Evolutionary conservation across 1,140 invertebrate genomes (phyloP), one percentile per base, ranked within the genome.

Genomic region (Teleopsis dalmanni): DNA sequence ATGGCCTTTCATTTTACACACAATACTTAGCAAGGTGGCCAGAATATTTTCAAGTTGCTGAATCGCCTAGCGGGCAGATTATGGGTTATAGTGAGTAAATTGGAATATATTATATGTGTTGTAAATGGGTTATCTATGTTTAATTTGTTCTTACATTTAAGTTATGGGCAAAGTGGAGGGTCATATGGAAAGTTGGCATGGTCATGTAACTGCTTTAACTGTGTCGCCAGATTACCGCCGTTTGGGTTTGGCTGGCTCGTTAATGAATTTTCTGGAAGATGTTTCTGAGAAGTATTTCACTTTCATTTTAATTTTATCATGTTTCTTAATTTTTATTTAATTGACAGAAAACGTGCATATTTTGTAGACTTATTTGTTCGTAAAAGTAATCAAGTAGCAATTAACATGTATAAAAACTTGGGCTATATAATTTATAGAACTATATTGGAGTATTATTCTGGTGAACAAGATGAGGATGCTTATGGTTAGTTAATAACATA

Each of bases 131-230:
- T 19, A 0, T 40, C n/a, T 8, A 27, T 22, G 19, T 27, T 40
- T 47, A 35, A 8, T n/a, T 4, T 23, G 11, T 45, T 51, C 44
- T 42, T 11, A 22, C n/a, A 21, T 77, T 78, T 50, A 59, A 97
- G 93, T 99, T 40, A 99, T 99, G 95, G 96, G 95, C 25, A 99
- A 99, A 75, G 87, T 94, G 10, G 96, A 99, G 78, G 96, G 95
- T 0, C 80, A 82, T 60, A 84, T 85, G 50, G 90, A 96, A 62
- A 88, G 94, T 65, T 98, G 94, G 94, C 96, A 99, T 79, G 96
- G 96, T 2, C 96, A 99, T 76, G 95, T 99, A 3, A 98, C 96
- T 16, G 95, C 95, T 13, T 75, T 99, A 7, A 95, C 93, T 23
- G 93, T 99, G n/a, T 91, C 92, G 27, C 91, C 92, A 13, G 88